phyloP scores from a whole-genome alignment of 1,140 invertebrate genomes.

The Melitaea cinxia region DNA sequence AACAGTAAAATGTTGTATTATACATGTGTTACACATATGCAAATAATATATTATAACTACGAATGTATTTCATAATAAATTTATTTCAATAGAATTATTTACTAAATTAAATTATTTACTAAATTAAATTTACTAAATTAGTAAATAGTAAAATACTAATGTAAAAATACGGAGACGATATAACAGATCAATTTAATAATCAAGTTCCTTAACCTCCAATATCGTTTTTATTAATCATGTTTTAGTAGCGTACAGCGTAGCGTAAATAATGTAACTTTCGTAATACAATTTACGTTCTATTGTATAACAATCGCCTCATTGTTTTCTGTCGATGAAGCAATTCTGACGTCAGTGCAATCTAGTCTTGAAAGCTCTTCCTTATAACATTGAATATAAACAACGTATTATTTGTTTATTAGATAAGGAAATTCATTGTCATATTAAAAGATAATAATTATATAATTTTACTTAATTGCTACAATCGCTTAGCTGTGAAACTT shows the following conservation, averaged over 20 bases:
- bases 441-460: slow-evolving; percentile 12
- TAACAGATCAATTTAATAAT: background rate
- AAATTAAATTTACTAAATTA: no score
- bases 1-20: no score
- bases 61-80: no score
- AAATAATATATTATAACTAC: no score
- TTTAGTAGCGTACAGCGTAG: background rate
- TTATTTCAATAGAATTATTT: no score
- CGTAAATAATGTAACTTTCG: slow-evolving; percentile 18
- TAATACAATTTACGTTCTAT: slow-evolving; percentile 19
- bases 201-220: background rate
- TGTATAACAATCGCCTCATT: slow-evolving; percentile 23
- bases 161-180: background rate
- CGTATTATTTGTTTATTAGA: slow-evolving; percentile 26
- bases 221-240: background rate
- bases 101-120: no score
- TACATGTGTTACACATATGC: no score
- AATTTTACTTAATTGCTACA: no score
- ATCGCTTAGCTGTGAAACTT: background rate
- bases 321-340: slow-evolving; percentile 27
- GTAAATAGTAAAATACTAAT: no score
- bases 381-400: slow-evolving; percentile 8
- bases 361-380: slow-evolving; percentile 25
- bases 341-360: slow-evolving; percentile 16
- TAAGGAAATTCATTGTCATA: slow-evolving; percentile 19